Evolutionary conservation across 2,888 invertebrate genomes (phyloP), one percentile per base, ranked within the genome.

Genomic region (Oscheius sp.): DNA sequence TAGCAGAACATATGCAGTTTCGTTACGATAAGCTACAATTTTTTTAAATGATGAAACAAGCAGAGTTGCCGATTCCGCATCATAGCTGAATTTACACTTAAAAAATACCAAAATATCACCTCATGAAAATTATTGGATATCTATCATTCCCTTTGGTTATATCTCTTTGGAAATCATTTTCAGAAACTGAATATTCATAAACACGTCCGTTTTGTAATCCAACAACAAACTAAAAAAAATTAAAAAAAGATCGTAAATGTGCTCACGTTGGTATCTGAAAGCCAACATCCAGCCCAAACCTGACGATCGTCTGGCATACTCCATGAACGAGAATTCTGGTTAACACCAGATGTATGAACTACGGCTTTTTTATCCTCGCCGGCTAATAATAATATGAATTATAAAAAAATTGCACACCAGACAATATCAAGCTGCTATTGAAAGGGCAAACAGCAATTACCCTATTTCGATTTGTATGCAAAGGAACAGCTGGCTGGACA

Each of bases 221-320:
- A 17, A 50, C 32, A 17, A 30, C 62, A 17, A 67, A 33, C 67
- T 67, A 28, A 67, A 67, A n/a, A 36, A 26, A 28, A 4, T 28
- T 6, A 2, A 5, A 2, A 4, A 51, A 14, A 51, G 28, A 5
- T 14, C 30, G 9, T 44, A n/a, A 64, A 32, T 22, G 8, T 50
- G 24, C 6, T 20, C n/a, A 36, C 41, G 2, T 33, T 6, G 14
- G 41, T 41, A 41, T 14, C n/a, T 17, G 41, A 24, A 26, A 44
- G n/a, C 67, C 67, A 67, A 30, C 67, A 67, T 2, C 38, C 67
- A 22, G 62, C n/a, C 67, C 61, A 62, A n/a, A 67, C 51, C 20
- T 49, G 41, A n/a, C 41, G 36, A 14, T 32, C 61, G 22, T 32
- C 36, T 2, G 67, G 67, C 28, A 67, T 51, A 20, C 51, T 62